phyloP scores from a whole-genome alignment of 2,797 vertebrate genomes.

The Sphenodon punctatus region DNA sequence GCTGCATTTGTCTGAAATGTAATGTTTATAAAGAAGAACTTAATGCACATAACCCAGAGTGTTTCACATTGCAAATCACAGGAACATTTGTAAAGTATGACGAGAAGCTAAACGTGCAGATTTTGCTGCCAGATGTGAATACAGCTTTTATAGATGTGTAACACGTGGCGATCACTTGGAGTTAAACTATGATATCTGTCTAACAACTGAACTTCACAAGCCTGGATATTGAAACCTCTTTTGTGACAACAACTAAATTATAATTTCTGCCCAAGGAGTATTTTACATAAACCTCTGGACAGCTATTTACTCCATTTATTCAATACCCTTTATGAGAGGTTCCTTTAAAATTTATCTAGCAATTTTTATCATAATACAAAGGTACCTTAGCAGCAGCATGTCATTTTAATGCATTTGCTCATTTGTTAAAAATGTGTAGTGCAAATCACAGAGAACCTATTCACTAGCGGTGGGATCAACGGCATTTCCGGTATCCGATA shows the following conservation, averaged over 20 bases:
- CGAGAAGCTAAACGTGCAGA: not conserved
- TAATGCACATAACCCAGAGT: not conserved
- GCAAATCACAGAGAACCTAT: slow-evolving; percentile 13
- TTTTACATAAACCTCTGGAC: slow-evolving; percentile 56
- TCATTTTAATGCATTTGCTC: slow-evolving; percentile 17
- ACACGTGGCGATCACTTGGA: not conserved
- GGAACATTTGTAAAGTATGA: not conserved
- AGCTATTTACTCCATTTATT: slow-evolving; percentile 34
- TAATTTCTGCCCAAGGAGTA: not conserved
- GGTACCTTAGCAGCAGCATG: slow-evolving; percentile 1
- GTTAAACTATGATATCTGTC: not conserved
- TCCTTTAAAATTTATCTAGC: slow-evolving; percentile 25
- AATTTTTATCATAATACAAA: slow-evolving; percentile 26
- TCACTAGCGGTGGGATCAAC: too few species aligned
- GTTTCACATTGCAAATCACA: not conserved
- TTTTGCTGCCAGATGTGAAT: not conserved
- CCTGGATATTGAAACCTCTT: slow-evolving; percentile 23
- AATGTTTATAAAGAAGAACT: not conserved
- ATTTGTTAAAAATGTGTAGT: slow-evolving; percentile 28
- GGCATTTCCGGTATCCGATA: too few species aligned
- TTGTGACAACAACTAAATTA: slow-evolving; percentile 21
- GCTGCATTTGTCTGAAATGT: not conserved
- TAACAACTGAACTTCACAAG: slow-evolving; percentile 16
- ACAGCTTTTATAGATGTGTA: not conserved
- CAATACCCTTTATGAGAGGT: slow-evolving; percentile 21